These are phyloP conservation scores for Machimus rusticus DNA, from an alignment of 2,888 invertebrate genomes.

Conservation along the genomic window DNA sequence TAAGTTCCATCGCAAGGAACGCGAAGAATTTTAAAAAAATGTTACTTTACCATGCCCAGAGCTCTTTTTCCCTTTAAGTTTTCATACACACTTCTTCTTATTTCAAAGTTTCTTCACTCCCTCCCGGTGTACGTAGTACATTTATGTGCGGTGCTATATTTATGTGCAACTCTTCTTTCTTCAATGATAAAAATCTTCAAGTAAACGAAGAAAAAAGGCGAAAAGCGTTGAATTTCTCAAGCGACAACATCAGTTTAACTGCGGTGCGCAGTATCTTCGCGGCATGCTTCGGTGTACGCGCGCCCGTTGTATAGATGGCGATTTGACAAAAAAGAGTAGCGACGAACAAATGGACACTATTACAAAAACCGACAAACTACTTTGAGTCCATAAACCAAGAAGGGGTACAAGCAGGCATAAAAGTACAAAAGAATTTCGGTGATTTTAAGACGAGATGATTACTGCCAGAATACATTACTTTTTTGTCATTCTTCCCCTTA, in stretches of 20 bases:
- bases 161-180: constrained; percentile 29
- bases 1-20: constrained; percentile 12
- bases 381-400: constrained; percentile 30
- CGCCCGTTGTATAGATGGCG: background rate
- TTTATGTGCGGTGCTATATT: constrained; percentile 30
- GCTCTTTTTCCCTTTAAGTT: background rate
- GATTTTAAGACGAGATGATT: constrained; percentile 30
- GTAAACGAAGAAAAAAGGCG: background rate
- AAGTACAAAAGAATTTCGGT: constrained; percentile 30
- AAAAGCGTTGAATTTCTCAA: constrained; percentile 24
- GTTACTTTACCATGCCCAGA: background rate
- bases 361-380: constrained; percentile 36
- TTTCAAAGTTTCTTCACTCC: constrained; percentile 17
- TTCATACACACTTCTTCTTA: constrained; percentile 25
- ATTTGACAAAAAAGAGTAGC: constrained; percentile 36
- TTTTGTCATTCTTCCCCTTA: background rate
- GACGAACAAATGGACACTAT: constrained; percentile 26
- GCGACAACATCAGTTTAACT: constrained; percentile 17
- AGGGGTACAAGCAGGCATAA: background rate
- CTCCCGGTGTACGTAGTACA: constrained; percentile 1
- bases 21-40: constrained; percentile 32
- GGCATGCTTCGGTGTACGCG: constrained; percentile 5
- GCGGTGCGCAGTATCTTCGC: background rate
- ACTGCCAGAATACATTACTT: constrained; percentile 7
- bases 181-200: constrained; percentile 40